Base-by-base conservation (phyloP, 2,888 invertebrate genomes). In the Bellardia pandia region DNA sequence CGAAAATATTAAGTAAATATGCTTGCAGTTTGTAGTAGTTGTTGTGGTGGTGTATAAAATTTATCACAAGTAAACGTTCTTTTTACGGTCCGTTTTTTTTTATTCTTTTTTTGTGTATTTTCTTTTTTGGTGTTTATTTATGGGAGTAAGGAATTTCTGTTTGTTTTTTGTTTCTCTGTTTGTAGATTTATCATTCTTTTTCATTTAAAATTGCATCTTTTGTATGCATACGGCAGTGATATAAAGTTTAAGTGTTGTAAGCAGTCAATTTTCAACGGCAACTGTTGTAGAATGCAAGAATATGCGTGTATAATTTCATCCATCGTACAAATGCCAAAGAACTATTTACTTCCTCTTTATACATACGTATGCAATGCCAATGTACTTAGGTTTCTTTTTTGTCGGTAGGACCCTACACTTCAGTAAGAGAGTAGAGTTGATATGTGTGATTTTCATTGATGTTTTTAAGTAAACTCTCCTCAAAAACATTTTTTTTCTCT, bases 181-280 rank as follows among this genome's bases (percentile, higher is more conserved):
- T 48, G 48, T n/a, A 40, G 48, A 77, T 72, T 83, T 64, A 83
- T 83, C 83, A 77, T 76, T 56, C 37, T 56, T 77, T 69, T 71
- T 11, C 62, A 53, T 71, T 83, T 13, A 58, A 72, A 74, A 60
- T 8, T 74, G 64, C 74, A 74, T 51, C 66, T 37, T 60, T 72
- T 66, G 75, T 62, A 60, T 51, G 75, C 45, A 66, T 68, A 16
- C 8, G 40, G 51, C 16, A 13, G 60, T 13, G 6, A 48, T 64
- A 45, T 33, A 48, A 40, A 69, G 51, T 42, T 53, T 40, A 68
- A 66, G 51, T 66, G 9, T 62, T 40, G 69, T 48, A 14, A 37
- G 53, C 69, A 82, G 58, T 30, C 45, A 62, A 60, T 23, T 58
- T 75, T 75, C 37, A 68, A 60, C 81, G 51, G 48, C 69, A 53